phyloP scores from a whole-genome alignment of 2,113 vertebrate genomes.

The Formicarius rufipectus region DNA sequence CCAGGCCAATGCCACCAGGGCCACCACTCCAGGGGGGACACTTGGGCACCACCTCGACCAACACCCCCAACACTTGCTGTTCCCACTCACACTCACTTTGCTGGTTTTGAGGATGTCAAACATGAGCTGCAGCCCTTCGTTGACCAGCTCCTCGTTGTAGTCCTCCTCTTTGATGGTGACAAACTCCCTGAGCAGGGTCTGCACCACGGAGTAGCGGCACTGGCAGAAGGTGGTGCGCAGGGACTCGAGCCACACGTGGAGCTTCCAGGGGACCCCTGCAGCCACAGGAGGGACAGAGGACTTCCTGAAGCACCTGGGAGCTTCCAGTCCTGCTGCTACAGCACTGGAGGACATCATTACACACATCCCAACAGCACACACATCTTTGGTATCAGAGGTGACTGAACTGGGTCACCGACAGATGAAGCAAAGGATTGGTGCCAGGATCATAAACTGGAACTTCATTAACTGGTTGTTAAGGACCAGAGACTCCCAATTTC shows the following conservation, averaged over 20 bases:
- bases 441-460: background rate
- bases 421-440: background rate
- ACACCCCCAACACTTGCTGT: background rate
- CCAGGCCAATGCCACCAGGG: background rate
- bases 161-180: conserved; percentile 91
- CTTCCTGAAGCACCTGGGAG: background rate
- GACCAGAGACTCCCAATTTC: background rate
- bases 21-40: too few species aligned
- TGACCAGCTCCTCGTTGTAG: conserved; percentile 89
- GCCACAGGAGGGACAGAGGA: background rate
- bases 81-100: conserved; percentile 84
- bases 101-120: conserved; percentile 88
- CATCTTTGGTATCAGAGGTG: background rate
- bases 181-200: conserved; percentile 90
- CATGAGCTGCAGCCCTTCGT: conserved; percentile 87
- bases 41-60: fast-evolving
- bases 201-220: conserved; percentile 84
- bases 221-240: conserved; percentile 89
- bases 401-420: background rate
- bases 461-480: background rate
- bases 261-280: conserved; percentile 94
- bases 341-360: background rate
- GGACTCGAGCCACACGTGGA: conserved; percentile 94
- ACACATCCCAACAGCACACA: background rate
- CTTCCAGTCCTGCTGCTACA: background rate